Evolutionary conservation across 2,797 vertebrate genomes (phyloP).

Genomic region (Salmo trutta): DNA sequence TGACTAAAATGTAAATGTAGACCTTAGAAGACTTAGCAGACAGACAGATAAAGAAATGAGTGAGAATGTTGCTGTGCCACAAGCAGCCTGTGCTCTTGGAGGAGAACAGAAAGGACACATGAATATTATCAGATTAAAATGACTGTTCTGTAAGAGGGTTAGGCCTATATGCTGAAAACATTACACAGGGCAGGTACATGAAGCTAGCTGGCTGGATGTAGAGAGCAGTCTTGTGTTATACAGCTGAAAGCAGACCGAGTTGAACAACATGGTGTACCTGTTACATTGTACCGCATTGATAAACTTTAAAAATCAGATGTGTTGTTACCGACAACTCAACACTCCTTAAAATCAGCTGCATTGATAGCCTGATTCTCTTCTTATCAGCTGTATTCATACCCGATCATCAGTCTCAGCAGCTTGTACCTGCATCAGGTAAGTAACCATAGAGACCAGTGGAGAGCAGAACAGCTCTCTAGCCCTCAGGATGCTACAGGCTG

Average conservation of each 20-base stretch:
- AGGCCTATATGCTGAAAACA: slow-evolving; percentile 26
- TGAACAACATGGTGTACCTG: slow-evolving; percentile 38
- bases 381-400: slow-evolving; percentile 16
- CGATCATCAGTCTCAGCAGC: slow-evolving; percentile 40
- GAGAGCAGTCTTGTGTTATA: slow-evolving; percentile 38
- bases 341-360: slow-evolving; percentile 34
- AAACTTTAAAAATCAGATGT: slow-evolving; percentile 13
- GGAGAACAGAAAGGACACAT: slow-evolving; percentile 8
- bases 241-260: slow-evolving; percentile 43
- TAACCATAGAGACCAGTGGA: not conserved
- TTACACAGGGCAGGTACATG: slow-evolving; percentile 31
- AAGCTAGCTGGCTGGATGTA: slow-evolving; percentile 22
- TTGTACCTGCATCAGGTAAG: slow-evolving; percentile 47
- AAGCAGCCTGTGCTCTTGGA: slow-evolving; percentile 48
- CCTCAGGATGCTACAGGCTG: slow-evolving; percentile 35
- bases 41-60: slow-evolving; percentile 7
- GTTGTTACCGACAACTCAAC: not conserved
- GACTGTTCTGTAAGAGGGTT: slow-evolving; percentile 38
- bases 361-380: slow-evolving; percentile 7
- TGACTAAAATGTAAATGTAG: slow-evolving; percentile 4
- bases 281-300: slow-evolving; percentile 43
- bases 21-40: slow-evolving; percentile 23
- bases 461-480: slow-evolving; percentile 25
- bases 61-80: slow-evolving; percentile 30
- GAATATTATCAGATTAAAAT: slow-evolving; percentile 30